Evolutionary conservation across 2,797 vertebrate genomes (phyloP).

Genomic region (Cyclopterus lumpus): DNA sequence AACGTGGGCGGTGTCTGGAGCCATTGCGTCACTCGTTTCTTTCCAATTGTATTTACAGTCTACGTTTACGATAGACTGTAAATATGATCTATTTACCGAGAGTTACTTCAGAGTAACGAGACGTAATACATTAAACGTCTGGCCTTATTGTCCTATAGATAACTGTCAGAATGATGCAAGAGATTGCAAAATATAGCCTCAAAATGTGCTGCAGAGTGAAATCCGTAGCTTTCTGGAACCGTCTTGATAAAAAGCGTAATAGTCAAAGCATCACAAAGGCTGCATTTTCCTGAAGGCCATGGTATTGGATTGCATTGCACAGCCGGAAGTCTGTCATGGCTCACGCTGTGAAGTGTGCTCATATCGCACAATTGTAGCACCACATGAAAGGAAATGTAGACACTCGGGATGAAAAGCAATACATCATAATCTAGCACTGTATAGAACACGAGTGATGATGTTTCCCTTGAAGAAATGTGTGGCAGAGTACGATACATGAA

Average conservation of each 20-base stretch:
- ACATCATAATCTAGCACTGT: neutral
- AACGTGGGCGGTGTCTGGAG: slow-evolving; percentile 22
- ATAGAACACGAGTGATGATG: neutral
- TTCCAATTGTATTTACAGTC: neutral
- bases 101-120: neutral
- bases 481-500: slow-evolving; percentile 9
- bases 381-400: neutral
- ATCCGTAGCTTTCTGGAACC: neutral
- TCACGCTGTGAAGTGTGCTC: neutral
- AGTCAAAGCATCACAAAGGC: neutral
- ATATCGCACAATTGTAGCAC: neutral
- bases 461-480: neutral
- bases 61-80: no score
- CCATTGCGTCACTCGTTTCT: slow-evolving; percentile 13
- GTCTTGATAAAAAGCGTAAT: neutral
- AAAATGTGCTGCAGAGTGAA: neutral
- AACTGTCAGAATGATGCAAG: neutral
- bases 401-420: neutral
- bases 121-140: neutral
- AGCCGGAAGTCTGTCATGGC: neutral
- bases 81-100: no score
- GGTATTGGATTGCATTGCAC: neutral
- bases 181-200: neutral
- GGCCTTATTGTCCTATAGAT: neutral
- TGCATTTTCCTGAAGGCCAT: neutral